Conservation (phyloP, 64 coral and sea anemone species). For the Anthopleura sola region DNA sequence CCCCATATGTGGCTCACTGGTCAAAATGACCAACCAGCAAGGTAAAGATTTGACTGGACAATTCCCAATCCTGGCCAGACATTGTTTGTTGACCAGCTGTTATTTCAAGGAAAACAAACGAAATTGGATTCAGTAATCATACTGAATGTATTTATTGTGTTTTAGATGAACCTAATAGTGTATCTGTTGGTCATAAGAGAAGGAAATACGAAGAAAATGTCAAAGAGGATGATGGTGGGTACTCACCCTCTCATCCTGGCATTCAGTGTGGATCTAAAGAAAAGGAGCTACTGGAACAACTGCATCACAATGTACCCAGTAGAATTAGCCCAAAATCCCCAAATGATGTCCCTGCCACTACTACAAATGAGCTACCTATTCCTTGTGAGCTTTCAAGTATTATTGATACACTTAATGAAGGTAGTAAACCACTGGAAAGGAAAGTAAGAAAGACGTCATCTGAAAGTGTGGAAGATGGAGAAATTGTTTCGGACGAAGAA, state of each 20-base stretch:
- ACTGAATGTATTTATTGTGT: too few species aligned
- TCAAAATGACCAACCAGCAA: too few species aligned
- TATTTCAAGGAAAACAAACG: too few species aligned
- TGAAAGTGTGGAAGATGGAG: conserved; percentile 65
- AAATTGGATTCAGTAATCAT: too few species aligned
- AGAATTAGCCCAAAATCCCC: neutral
- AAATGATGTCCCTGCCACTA: neutral
- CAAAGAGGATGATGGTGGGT: conserved; percentile 38
- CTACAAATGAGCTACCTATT: neutral
- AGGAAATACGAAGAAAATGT: conserved; percentile 14
- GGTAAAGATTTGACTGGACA: too few species aligned
- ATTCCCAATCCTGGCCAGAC: too few species aligned
- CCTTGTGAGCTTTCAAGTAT: neutral
- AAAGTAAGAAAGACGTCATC: neutral
- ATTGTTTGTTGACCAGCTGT: too few species aligned
- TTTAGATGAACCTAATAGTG: neutral
- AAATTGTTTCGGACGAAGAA: conserved; percentile 73
- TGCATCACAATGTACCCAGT: conserved; percentile 26
- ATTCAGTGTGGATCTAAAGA: conserved; percentile 66
- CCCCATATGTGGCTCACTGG: too few species aligned
- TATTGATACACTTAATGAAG: neutral
- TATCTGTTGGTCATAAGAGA: neutral
- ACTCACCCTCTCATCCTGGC: conserved; percentile 71
- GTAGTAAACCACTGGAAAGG: neutral
- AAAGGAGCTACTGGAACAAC: conserved; percentile 55